Evolutionary conservation across 2,113 vertebrate genomes (phyloP).

Genomic region (Perca fluviatilis): DNA sequence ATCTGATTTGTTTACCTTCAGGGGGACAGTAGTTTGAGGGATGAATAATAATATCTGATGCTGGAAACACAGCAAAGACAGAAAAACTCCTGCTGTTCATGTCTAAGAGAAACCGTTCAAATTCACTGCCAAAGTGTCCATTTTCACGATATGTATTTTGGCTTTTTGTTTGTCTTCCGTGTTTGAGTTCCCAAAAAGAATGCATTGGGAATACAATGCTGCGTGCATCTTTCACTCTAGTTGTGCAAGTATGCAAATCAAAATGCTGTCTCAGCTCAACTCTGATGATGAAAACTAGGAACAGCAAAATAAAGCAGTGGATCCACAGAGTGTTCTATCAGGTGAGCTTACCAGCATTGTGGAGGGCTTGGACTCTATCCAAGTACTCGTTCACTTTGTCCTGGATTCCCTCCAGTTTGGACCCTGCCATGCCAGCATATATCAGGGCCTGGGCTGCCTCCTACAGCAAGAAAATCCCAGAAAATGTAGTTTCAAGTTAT

Average conservation of each 20-base stretch:
- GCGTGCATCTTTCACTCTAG: neutral
- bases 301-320: neutral
- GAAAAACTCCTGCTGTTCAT: neutral
- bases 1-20: neutral
- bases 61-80: neutral
- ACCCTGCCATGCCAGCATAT: constrained; percentile 97
- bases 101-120: neutral
- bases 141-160: neutral
- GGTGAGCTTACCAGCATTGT: constrained; percentile 87
- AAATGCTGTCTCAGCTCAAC: neutral
- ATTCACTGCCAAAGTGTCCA: neutral
- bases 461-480: constrained; percentile 45
- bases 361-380: constrained; percentile 94
- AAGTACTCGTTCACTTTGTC: constrained; percentile 96
- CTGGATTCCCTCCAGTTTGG: constrained; percentile 95
- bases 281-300: neutral
- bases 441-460: constrained; percentile 97
- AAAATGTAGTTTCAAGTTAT: neutral
- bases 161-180: neutral
- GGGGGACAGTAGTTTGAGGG: too few species aligned
- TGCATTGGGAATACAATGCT: neutral
- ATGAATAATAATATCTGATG: neutral
- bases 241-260: neutral
- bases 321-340: neutral
- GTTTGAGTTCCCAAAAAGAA: neutral